These are phyloP conservation scores for Drosophila bifasciata DNA, from an alignment of 1,140 invertebrate genomes.

Conservation along the genomic window DNA sequence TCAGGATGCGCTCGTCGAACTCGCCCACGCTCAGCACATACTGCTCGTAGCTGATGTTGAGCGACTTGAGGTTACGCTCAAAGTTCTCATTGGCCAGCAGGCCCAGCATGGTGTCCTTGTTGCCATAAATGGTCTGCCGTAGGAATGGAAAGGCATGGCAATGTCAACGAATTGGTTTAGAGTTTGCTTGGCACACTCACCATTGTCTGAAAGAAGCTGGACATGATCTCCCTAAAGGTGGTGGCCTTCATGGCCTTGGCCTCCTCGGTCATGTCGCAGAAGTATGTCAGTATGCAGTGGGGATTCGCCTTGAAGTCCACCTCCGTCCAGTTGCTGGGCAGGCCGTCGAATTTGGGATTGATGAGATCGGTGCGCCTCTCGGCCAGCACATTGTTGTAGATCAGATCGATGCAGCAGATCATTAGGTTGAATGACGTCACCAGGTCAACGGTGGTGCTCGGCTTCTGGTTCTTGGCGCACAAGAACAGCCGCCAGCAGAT, in stretches of 20 bases:
- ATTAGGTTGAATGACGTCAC: conserved; percentile 97
- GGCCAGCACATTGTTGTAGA: conserved; percentile 94
- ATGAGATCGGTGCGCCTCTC: conserved; percentile 93
- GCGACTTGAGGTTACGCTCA: conserved; percentile 92
- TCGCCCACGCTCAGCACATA: conserved; percentile 96
- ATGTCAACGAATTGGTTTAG: background rate
- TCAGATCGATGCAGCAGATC: conserved; percentile 94
- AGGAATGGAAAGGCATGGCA: background rate
- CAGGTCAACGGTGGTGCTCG: conserved; percentile 94
- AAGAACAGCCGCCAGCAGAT: conserved; percentile 97
- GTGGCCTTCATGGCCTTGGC: conserved; percentile 96
- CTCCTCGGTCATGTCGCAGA: conserved; percentile 94
- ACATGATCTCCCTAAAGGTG: conserved; percentile 89
- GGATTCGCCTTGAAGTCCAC: conserved; percentile 88
- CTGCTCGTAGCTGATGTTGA: conserved; percentile 95
- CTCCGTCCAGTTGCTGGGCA: conserved; percentile 89
- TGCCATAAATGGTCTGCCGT: conserved; percentile 68
- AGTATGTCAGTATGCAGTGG: conserved; percentile 92
- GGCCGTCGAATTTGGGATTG: conserved; percentile 92
- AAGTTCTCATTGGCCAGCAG: conserved; percentile 90
- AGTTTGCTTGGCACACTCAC: conserved; percentile 78
- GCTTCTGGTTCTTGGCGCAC: conserved; percentile 94
- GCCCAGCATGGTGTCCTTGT: conserved; percentile 87
- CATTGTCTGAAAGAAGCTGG: conserved; percentile 91
- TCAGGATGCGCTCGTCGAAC: conserved; percentile 98